A percentile compares a stretch with the other conserved stretches of the same genome.
phyloP scores from a whole-genome alignment of 2,797 vertebrate species.

The Orestias chungarensis region DNA sequence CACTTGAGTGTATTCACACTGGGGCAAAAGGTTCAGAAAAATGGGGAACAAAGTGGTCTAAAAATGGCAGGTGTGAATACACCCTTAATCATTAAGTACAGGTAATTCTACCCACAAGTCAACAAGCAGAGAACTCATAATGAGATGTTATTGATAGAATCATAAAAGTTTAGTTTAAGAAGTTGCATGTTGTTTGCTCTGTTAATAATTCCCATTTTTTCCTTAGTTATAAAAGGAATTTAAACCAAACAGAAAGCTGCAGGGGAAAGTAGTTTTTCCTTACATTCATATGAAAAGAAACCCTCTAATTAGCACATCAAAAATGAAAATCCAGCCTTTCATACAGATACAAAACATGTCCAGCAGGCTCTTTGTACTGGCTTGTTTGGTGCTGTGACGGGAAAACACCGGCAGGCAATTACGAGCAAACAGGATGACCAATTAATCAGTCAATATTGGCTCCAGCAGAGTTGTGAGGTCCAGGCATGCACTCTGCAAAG shows the following conservation, averaged over 20 bases:
- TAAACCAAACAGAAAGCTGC: neutral
- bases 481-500: neutral
- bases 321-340: conserved; percentile 4
- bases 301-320: conserved; percentile 8
- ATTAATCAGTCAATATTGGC: conserved; percentile 24
- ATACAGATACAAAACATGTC: conserved; percentile 3
- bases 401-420: conserved; percentile 26
- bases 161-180: neutral
- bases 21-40: too few relatives aligned
- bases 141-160: neutral
- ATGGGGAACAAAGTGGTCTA: too few relatives aligned
- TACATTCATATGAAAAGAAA: neutral
- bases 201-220: conserved; percentile 23
- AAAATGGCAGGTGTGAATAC: too few relatives aligned
- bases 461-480: conserved; percentile 2
- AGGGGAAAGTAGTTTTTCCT: neutral
- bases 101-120: neutral
- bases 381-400: neutral
- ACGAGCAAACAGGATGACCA: neutral
- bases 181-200: conserved; percentile 14
- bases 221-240: neutral
- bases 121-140: neutral
- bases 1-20: too few relatives aligned
- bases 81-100: too few relatives aligned
- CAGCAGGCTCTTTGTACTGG: conserved; percentile 5